Evolutionary conservation across 2,113 vertebrate genomes (phyloP).

Genomic region (Phrynosoma blainvillii): DNA sequence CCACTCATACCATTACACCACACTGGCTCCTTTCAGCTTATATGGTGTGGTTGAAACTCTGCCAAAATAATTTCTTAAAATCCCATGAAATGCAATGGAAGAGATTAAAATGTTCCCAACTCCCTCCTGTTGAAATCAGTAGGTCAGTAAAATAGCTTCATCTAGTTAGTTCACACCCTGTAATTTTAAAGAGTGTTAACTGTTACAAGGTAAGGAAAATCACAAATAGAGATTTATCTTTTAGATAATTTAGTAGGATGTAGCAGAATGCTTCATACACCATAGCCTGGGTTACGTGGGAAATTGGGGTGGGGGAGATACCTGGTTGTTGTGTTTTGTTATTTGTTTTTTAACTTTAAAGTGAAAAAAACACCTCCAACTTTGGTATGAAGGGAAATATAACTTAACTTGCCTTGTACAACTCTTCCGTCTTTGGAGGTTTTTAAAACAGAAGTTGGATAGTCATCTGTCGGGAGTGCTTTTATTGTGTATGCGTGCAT

Average conservation of each 20-base stretch:
- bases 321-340: background rate
- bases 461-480: no score
- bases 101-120: background rate
- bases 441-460: no score
- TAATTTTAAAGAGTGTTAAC: background rate
- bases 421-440: background rate
- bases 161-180: background rate
- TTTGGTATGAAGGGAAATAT: background rate
- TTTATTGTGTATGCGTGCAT: no score
- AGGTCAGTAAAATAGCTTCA: background rate
- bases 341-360: background rate
- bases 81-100: background rate
- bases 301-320: background rate
- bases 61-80: background rate
- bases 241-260: constrained; percentile 8
- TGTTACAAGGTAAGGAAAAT: background rate
- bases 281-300: fast-evolving
- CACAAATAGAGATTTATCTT: background rate
- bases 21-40: constrained; percentile 7
- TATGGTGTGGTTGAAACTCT: background rate
- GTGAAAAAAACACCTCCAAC: background rate
- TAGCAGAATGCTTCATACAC: background rate
- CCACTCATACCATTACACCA: no score
- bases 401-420: background rate
- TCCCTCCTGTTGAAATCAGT: background rate